A percentile compares a stretch with the other conserved stretches of the same genome.
phyloP scores from a whole-genome alignment of 2,888 invertebrate species.

The Reticulitermes lucifugus region DNA sequence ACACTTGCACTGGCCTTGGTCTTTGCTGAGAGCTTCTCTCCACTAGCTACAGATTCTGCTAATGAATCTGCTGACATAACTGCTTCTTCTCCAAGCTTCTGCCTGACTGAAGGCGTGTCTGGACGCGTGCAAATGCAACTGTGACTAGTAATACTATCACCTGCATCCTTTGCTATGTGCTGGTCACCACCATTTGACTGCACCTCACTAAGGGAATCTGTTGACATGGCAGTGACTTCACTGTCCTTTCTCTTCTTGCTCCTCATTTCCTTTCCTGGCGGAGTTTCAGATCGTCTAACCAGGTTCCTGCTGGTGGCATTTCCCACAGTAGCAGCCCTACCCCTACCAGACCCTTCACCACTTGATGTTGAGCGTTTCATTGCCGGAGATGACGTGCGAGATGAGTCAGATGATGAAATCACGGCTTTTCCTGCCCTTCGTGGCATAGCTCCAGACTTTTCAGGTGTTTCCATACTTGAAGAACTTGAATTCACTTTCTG shows the following conservation, averaged over 20 bases:
- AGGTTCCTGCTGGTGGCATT: slow-evolving; percentile 10
- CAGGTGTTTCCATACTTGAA: slow-evolving; percentile 48
- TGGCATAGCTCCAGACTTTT: slow-evolving; percentile 48
- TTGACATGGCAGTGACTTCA: slow-evolving; percentile 46
- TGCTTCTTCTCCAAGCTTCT: slow-evolving; percentile 51
- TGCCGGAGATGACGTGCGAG: slow-evolving; percentile 76
- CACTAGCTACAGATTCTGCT: slow-evolving; percentile 56
- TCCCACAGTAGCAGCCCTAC: slow-evolving; percentile 30
- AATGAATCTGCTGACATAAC: slow-evolving; percentile 61
- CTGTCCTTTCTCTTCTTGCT: slow-evolving; percentile 39
- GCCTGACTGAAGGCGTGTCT: slow-evolving; percentile 61
- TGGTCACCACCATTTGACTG: slow-evolving; percentile 36
- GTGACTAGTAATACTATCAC: slow-evolving; percentile 53
- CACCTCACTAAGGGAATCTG: slow-evolving; percentile 48
- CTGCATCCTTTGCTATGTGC: slow-evolving; percentile 24
- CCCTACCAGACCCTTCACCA: slow-evolving; percentile 39
- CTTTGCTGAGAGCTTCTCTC: slow-evolving; percentile 19
- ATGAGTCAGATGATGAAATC: slow-evolving; percentile 74
- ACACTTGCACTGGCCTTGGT: slow-evolving; percentile 33
- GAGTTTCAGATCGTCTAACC: slow-evolving; percentile 35
- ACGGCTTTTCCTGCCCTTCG: slow-evolving; percentile 60
- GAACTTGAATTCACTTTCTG: slow-evolving; percentile 47
- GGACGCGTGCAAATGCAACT: slow-evolving; percentile 62
- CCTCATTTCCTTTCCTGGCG: slow-evolving; percentile 38
- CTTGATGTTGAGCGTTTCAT: slow-evolving; percentile 62